Conservation (phyloP, 2,888 invertebrate genomes). For the Pterostichus madidus region DNA sequence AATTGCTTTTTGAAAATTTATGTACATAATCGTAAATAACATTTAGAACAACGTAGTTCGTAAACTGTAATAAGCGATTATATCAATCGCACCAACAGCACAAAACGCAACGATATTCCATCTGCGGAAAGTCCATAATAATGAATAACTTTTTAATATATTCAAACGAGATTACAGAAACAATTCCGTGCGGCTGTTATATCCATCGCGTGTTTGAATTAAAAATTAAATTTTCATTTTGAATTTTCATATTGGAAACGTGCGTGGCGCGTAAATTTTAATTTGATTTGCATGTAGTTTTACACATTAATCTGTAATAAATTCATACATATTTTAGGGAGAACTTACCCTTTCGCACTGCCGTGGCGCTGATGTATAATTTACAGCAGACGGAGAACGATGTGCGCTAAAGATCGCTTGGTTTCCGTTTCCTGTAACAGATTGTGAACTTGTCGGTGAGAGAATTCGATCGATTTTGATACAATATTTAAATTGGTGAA, state of each 20-base stretch:
- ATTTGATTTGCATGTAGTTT: conserved; percentile 59
- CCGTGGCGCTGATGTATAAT: conserved; percentile 21
- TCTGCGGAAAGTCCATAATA: neutral
- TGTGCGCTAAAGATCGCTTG: neutral
- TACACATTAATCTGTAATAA: conserved; percentile 57
- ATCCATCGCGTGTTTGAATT: conserved; percentile 42
- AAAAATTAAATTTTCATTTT: conserved; percentile 56
- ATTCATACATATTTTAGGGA: conserved; percentile 50
- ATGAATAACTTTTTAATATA: conserved; percentile 37
- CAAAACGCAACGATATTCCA: conserved; percentile 4
- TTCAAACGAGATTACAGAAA: conserved; percentile 51
- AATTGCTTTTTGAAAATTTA: neutral
- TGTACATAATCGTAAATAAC: neutral
- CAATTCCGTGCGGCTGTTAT: neutral
- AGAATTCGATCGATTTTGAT: conserved; percentile 33
- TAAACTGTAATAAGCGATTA: neutral
- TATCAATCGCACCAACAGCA: neutral
- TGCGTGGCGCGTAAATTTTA: conserved; percentile 57
- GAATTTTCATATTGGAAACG: conserved; percentile 43
- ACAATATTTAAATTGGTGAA: conserved; percentile 42
- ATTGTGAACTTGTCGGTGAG: conserved; percentile 26
- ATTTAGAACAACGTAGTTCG: too few species aligned
- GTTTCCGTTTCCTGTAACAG: neutral
- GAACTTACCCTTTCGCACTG: conserved; percentile 50
- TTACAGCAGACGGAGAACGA: conserved; percentile 3